Evolutionary conservation across 2,113 vertebrate species (phyloP).

Genomic region (Cochlearius cochlearius): DNA sequence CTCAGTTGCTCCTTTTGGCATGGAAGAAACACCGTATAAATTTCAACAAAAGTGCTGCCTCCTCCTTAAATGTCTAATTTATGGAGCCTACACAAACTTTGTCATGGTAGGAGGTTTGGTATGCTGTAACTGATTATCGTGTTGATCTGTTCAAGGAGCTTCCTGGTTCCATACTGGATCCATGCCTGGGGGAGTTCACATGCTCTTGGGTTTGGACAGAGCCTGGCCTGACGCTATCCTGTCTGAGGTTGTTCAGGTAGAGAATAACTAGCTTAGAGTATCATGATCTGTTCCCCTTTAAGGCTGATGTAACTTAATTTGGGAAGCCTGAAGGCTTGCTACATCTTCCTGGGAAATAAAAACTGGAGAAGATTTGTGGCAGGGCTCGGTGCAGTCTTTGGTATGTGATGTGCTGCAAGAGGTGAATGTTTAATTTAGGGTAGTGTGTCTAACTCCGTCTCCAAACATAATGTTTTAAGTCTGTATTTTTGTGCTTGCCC

Average conservation of each 20-base stretch:
- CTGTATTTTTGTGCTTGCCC: background rate
- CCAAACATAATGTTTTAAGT: background rate
- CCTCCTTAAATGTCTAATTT: background rate
- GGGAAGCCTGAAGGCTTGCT: background rate
- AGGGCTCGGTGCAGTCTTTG: background rate
- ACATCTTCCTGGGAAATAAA: background rate
- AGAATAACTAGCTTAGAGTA: background rate
- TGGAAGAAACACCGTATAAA: background rate
- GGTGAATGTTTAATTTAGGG: background rate
- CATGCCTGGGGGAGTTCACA: background rate
- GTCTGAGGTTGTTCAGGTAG: background rate
- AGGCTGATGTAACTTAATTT: background rate
- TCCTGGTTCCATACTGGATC: background rate
- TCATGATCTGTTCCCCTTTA: background rate
- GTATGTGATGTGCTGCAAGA: background rate
- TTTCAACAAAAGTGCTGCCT: background rate
- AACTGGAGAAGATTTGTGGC: background rate
- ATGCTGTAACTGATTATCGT: background rate
- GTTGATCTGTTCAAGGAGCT: background rate
- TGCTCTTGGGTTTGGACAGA: background rate
- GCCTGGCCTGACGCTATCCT: background rate
- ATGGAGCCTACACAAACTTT: background rate
- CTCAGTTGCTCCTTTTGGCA: background rate
- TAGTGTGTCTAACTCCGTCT: background rate
- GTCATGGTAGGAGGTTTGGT: background rate